These are phyloP conservation scores for Manis pentadactyla DNA, from an alignment of 2,797 vertebrate genomes.

Conservation along the genomic window DNA sequence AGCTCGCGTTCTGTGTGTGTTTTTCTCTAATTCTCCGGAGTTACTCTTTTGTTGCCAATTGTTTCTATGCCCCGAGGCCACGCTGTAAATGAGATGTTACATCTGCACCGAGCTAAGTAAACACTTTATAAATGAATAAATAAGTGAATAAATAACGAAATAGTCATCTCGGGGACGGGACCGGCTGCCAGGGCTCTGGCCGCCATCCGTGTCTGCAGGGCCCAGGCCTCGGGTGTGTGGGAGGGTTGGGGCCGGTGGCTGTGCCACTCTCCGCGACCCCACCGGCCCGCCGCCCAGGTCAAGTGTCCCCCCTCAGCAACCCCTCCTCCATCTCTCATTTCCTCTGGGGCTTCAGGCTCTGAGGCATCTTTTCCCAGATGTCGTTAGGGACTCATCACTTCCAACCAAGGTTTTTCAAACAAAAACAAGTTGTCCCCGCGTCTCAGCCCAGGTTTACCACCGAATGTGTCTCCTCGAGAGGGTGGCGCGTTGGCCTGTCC, in stretches of 20 bases:
- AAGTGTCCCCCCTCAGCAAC: not conserved
- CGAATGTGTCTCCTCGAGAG: not conserved
- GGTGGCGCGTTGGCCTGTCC: not conserved
- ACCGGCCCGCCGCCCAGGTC: fast-evolving
- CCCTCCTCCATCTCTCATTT: conserved; percentile 47
- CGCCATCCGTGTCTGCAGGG: not conserved
- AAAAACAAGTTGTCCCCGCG: conserved; percentile 47
- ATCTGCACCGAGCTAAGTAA: conserved; percentile 88
- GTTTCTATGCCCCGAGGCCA: conserved; percentile 87
- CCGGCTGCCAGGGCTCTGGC: not conserved
- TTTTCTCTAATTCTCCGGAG: conserved; percentile 73
- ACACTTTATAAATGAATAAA: conserved; percentile 90
- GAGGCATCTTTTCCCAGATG: conserved; percentile 37
- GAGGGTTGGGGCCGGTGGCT: not conserved
- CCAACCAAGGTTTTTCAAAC: conserved; percentile 64
- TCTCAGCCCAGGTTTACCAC: conserved; percentile 61
- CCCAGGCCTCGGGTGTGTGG: too few species aligned
- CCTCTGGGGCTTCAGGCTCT: not conserved
- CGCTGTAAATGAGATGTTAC: conserved; percentile 91
- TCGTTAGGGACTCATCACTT: conserved; percentile 52
- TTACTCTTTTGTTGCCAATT: conserved; percentile 84
- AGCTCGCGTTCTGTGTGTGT: conserved; percentile 45
- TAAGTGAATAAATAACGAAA: conserved; percentile 89
- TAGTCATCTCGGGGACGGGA: conserved; percentile 63
- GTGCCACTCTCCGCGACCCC: not conserved